phyloP scores from a whole-genome alignment of 2,113 vertebrate species.

The Nematolebias whitei region DNA sequence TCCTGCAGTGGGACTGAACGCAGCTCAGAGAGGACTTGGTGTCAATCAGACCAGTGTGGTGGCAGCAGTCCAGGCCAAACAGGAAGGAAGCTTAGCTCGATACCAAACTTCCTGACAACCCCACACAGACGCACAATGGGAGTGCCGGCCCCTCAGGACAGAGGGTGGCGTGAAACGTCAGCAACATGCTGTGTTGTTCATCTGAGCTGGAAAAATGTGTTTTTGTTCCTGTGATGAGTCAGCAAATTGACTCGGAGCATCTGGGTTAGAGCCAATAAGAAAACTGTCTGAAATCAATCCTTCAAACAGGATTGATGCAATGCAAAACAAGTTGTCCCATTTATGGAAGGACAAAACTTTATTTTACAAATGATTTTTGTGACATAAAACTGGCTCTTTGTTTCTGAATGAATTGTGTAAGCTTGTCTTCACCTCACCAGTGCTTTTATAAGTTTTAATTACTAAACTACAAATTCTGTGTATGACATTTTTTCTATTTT shows the following conservation, averaged over 20 bases:
- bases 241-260: constrained; percentile 24
- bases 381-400: neutral
- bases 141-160: constrained; percentile 37
- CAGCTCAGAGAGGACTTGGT: constrained; percentile 38
- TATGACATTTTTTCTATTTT: too few species aligned
- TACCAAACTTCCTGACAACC: constrained; percentile 76
- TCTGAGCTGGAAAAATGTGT: constrained; percentile 53
- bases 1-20: constrained; percentile 50
- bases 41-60: constrained; percentile 60
- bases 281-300: neutral
- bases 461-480: too few species aligned
- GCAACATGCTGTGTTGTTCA: constrained; percentile 44
- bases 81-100: constrained; percentile 71
- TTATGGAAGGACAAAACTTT: neutral
- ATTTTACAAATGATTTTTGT: neutral
- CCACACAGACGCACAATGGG: constrained; percentile 70
- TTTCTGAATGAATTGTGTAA: neutral
- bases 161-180: constrained; percentile 22
- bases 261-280: neutral
- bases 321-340: neutral
- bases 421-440: too few species aligned
- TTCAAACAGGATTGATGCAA: neutral
- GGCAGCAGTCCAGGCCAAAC: constrained; percentile 51
- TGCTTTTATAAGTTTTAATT: too few species aligned
- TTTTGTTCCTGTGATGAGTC: constrained; percentile 43